phyloP scores from a whole-genome alignment of 2,797 vertebrate species.

The Danio jaintianensis region DNA sequence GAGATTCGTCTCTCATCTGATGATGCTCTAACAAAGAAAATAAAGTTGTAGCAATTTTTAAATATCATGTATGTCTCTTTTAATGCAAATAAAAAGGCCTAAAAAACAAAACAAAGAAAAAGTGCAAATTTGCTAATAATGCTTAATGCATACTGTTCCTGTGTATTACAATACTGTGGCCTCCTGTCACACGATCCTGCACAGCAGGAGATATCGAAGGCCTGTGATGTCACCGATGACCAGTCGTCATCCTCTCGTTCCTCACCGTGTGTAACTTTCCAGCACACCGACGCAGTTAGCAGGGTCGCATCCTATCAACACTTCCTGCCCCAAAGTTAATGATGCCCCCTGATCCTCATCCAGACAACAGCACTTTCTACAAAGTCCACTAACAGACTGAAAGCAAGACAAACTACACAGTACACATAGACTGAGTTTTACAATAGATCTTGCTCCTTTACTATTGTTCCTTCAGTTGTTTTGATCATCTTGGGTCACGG shows the following conservation, averaged over 20 bases:
- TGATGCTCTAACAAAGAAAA: conserved; percentile 6
- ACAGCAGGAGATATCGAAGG: conserved; percentile 89
- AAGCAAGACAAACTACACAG: conserved; percentile 10
- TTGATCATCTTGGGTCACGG: not conserved
- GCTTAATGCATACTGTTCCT: conserved; percentile 45
- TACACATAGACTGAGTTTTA: not conserved
- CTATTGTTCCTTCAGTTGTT: not conserved
- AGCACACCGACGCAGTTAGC: conserved; percentile 66
- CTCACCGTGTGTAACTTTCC: conserved; percentile 28
- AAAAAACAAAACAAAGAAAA: conserved; percentile 47
- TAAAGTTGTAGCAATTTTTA: conserved; percentile 35
- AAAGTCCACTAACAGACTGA: not conserved
- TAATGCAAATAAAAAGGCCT: conserved; percentile 54
- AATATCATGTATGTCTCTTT: conserved; percentile 22
- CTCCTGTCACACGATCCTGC: conserved; percentile 83
- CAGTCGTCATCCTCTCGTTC: not conserved
- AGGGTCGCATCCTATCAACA: conserved; percentile 60
- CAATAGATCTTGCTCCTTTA: not conserved
- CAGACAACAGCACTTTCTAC: not conserved
- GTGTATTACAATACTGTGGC: conserved; percentile 61
- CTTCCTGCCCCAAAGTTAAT: conserved; percentile 66
- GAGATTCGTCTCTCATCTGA: conserved; percentile 23
- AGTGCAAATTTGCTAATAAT: conserved; percentile 71
- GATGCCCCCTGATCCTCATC: conserved; percentile 5
- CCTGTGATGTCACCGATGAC: conserved; percentile 2